Evolutionary conservation across 1,140 invertebrate species (phyloP), one percentile per base, ranked within the genome.

Genomic region (Phortica variegata): DNA sequence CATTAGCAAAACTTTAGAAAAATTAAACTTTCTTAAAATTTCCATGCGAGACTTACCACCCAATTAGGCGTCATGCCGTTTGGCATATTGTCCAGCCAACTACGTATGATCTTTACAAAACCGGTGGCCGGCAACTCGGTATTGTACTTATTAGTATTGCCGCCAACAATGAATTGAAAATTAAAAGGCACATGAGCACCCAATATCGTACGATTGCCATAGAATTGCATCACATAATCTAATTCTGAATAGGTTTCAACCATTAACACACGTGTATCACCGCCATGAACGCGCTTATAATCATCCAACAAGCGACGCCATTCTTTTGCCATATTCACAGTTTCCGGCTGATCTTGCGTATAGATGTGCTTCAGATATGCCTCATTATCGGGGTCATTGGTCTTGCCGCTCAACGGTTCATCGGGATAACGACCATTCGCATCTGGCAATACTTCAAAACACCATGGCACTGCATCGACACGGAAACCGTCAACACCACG

Each of bases 401-500:
- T 77, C 29, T 74, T 75, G 0, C 77, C 77, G 18, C 79, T 78
- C 10, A 75, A 47, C 0, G 83, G 82, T 56, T 86, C 84, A 62
- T 86, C 82, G 0, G 78, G 78, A 65, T 81, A 81, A 1, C 68
- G 56, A 2, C 79, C 80, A 7, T 71, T 70, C 8, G 59, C 77
- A 3, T 69, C 75, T 39, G 78, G 51, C 6, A 48, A 77, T 1
- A 71, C 78, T 76, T 86, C 85, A 47, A 83, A 79, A 16, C 85
- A 60, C 71, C 79, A 79, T 7, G 81, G 78, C 6, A 87, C 77
- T 12, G 84, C 83, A 52, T 84, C 82, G 20, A 91, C 79, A 42
- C 86, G 79, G 59, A 92, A 91, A 4, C 89, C 90, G 71, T 85
- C 85, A 0, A 91, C 85, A 2, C 86, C 87, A 59, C 80, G 82